phyloP scores from a whole-genome alignment of 2,113 vertebrate genomes.

The Cebidichthys violaceus region DNA sequence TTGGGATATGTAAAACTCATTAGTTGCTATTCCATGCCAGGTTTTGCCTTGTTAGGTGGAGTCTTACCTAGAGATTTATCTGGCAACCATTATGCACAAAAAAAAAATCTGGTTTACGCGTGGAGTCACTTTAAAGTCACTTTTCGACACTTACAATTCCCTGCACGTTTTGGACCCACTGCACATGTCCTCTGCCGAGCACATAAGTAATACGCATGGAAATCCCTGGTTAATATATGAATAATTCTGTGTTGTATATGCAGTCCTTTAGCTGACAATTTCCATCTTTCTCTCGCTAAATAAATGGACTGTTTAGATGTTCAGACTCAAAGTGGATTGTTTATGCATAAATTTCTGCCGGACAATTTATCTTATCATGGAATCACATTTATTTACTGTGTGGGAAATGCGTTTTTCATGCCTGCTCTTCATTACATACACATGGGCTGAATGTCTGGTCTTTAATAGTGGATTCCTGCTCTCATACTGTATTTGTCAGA shows the following conservation, averaged over 20 bases:
- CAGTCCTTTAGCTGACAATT: slow-evolving; percentile 40
- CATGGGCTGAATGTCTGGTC: neutral
- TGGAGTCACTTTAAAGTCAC: neutral
- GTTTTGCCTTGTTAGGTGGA: neutral
- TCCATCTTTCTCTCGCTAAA: slow-evolving; percentile 41
- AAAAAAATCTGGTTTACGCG: neutral
- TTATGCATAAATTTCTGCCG: slow-evolving; percentile 38
- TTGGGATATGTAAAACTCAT: slow-evolving; percentile 16
- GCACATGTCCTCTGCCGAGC: slow-evolving; percentile 31
- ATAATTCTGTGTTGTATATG: slow-evolving; percentile 53
- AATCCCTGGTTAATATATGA: slow-evolving; percentile 62
- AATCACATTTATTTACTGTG: slow-evolving; percentile 39
- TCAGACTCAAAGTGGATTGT: slow-evolving; percentile 20
- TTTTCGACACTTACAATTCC: slow-evolving; percentile 35
- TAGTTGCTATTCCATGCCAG: slow-evolving; percentile 3
- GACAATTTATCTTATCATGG: slow-evolving; percentile 46
- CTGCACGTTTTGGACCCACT: slow-evolving; percentile 24
- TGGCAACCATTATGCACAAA: neutral
- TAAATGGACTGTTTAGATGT: slow-evolving; percentile 39
- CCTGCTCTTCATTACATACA: slow-evolving; percentile 7
- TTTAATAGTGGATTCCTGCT: slow-evolving; percentile 18
- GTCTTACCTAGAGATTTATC: neutral
- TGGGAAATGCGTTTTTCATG: slow-evolving; percentile 18
- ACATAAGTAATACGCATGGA: slow-evolving; percentile 42
- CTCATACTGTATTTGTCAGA: slow-evolving; percentile 12